Conservation (phyloP, 2,888 invertebrate species). For the Aleiodes testaceus region DNA sequence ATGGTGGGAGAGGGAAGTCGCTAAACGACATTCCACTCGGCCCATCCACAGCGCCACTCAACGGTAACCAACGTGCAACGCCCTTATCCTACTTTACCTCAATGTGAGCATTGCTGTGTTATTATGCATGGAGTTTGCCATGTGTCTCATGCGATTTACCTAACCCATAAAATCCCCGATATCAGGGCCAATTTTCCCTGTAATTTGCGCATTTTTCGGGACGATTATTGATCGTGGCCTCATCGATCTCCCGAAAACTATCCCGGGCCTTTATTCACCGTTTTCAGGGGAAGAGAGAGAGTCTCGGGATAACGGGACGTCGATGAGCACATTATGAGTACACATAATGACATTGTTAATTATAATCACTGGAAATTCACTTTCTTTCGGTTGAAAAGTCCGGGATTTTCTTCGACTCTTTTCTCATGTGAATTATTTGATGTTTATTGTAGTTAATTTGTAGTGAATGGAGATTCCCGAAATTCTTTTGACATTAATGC, state of each 20-base stretch:
- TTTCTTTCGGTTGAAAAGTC: slow-evolving; percentile 7
- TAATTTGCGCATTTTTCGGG: neutral
- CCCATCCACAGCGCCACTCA: slow-evolving; percentile 70
- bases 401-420: neutral
- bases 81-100: slow-evolving; percentile 61
- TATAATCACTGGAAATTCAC: slow-evolving; percentile 9
- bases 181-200: neutral
- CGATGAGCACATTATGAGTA: slow-evolving; percentile 44
- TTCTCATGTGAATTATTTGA: neutral
- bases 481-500: slow-evolving; percentile 27
- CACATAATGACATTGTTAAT: slow-evolving; percentile 8
- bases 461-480: slow-evolving; percentile 1
- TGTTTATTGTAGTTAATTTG: neutral
- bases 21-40: slow-evolving; percentile 71
- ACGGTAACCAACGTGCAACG: slow-evolving; percentile 71
- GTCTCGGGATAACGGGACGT: slow-evolving; percentile 65
- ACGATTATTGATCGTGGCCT: slow-evolving; percentile 22
- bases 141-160: neutral
- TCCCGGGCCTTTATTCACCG: slow-evolving; percentile 53
- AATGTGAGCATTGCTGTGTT: slow-evolving; percentile 6
- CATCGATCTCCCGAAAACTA: slow-evolving; percentile 15
- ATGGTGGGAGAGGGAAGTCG: slow-evolving; percentile 68
- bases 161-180: neutral
- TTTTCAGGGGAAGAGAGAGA: slow-evolving; percentile 49
- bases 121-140: neutral